Evolutionary conservation across 2,797 vertebrate species (phyloP), one percentile per base, ranked within the genome.

Genomic region (Chrosomus eos): DNA sequence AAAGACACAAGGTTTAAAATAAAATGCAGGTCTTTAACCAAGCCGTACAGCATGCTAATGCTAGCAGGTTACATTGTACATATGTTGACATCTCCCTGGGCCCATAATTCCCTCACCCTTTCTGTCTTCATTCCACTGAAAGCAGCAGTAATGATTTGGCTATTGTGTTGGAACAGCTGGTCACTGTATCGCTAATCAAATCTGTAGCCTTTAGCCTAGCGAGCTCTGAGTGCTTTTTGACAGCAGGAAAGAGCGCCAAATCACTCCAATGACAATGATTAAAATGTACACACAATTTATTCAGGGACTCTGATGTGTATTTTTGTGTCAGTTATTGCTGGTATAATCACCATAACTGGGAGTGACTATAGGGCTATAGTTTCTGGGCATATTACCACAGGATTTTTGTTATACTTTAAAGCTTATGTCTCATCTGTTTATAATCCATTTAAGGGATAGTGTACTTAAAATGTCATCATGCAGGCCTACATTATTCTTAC

Each of bases 81-180:
- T 88, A 89, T 83, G 83, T 87, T 89, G 85, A 89, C 40, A 74
- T 58, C 78, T 84, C 73, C 62, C 74, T 80, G 53, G 28, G 45
- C 81, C 88, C 84, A 90, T 93, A 89, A 89, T 58, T 89, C 85
- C 90, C 89, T 90, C 89, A 89, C 86, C 81, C 89, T 80, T 85
- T 88, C 91, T 93, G 91, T 92, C 94, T 92, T 92, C 89, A 95
- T 95, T 94, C 93, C 89, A 94, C 94, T 92, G 93, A 94, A 95
- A 94, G 86, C 90, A 82, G 87, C 90, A 90, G 91, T 88, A 91
- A 92, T 92, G 88, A 92, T 93, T 92, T 93, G 90, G 92, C 90
- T 85, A 88, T 86, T 89, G 89, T 85, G 78, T 82, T 87, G 80
- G 86, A 92, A 90, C 94, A 94, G 92, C 92, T 94, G 94, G 93